Evolutionary conservation across 2,888 invertebrate genomes (phyloP), one percentile per base, ranked within the genome.

Genomic region (Sacculina carcini): DNA sequence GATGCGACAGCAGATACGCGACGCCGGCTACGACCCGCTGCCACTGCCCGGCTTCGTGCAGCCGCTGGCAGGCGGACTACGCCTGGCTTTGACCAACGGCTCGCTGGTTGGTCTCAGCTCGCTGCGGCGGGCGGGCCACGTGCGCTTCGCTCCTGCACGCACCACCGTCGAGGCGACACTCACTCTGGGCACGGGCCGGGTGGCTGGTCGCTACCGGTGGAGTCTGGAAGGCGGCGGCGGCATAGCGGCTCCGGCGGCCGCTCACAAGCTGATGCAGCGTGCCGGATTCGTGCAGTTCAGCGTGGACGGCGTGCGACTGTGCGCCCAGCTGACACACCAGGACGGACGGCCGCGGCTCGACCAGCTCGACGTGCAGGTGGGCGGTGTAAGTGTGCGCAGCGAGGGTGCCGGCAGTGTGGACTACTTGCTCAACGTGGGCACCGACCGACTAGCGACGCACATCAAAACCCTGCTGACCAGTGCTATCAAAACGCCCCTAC

Each of bases 201-300:
- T 42, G 16, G 28, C 42, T 9, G 42, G 42, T 16, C 26, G 28
- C 26, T 42, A 42, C 42, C 42, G 42, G 26, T 42, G 42, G 42
- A 42, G 26, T 3, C 26, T 42, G 16, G 26, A 28, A 14, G 42
- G 42, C 42, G 26, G 26, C 42, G n/a, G n/a, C n/a, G n/a, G n/a
- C n/a, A n/a, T n/a, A n/a, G n/a, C n/a, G n/a, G n/a, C n/a, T n/a
- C n/a, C n/a, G n/a, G n/a, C n/a, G n/a, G n/a, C n/a, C n/a, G n/a
- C n/a, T n/a, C n/a, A n/a, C n/a, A 42, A 42, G 26, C 10, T 42
- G 28, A 23, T 40, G 14, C 26, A 42, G 42, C 42, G 42, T 28
- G 28, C 26, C 42, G 42, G 42, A 26, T 42, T 42, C 42, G 28
- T 42, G 26, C 26, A 42, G 42, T 42, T 42, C 42, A 42, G 42